Base-by-base conservation (phyloP, 2,888 invertebrate genomes). In the Sabatieria punctata region DNA sequence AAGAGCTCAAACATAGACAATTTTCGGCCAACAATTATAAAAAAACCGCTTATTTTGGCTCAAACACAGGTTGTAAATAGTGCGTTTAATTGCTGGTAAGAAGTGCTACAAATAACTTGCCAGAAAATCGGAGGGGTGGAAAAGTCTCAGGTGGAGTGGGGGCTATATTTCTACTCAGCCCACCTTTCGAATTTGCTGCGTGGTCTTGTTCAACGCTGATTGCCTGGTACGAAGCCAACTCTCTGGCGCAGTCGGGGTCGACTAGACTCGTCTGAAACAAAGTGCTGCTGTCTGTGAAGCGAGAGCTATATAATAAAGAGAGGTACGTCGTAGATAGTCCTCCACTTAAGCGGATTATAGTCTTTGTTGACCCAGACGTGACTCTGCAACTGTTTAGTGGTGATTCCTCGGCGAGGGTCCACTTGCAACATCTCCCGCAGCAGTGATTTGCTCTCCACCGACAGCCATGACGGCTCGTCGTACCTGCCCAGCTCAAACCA, bases 391-490 rank as follows among this genome's bases (percentile, higher is more conserved):
- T 78, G 73, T 23, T 72, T 68, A 22, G 82, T 73, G 1, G 75
- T 76, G 39, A 81, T 77, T 49, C 83, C 70, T 45, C 74, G 72
- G 49, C 73, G 73, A 1, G 82, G 80, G 63, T 81, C 76, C 1
- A 77, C 74, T 69, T 79, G 49, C 41, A 57, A 43, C 52, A 59
- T 49, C 15, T 35, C 19, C 15, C 43, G 45, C n/a, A 45, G 27
- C 43, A 33, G 35, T 22, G n/a, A 24, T 13, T 70, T 71, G 57
- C 78, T 78, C 39, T 74, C 74, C 37, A 59, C 60, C 0, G 78
- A 76, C 54, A 83, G 68, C 74, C 77, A 80, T 13, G 69, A 61
- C 0, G 82, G 82, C 57, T 78, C 76, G 27, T 75, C 73, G 65
- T 80, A 82, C 55, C 73, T 74, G 2, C 82, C 82, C 30, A 30